A percentile compares a stretch with the other conserved stretches of the same genome.
These are phyloP conservation scores for Ichneumon xanthorius DNA, from an alignment of 2,888 invertebrate species.

Conservation along the genomic window DNA sequence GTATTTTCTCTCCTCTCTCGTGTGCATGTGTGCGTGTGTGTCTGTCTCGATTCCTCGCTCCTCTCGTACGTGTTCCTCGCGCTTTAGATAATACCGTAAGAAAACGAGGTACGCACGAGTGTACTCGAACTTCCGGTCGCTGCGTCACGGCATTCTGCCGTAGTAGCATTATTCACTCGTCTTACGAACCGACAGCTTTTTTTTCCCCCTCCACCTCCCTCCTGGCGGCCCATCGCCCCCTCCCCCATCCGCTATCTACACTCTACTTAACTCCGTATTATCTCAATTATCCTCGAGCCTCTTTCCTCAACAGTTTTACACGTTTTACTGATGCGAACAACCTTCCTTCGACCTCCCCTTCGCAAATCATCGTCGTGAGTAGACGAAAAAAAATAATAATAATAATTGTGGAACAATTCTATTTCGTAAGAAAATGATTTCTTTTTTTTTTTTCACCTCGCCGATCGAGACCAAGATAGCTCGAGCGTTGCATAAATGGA, in stretches of 20 bases:
- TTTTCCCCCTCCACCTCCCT: neutral
- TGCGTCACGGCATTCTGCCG: conserved; percentile 42
- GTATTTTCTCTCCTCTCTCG: neutral
- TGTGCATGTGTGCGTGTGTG: no score
- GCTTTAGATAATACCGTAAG: conserved; percentile 34
- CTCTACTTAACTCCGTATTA: conserved; percentile 44
- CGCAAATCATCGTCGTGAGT: neutral
- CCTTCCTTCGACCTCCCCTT: conserved; percentile 6
- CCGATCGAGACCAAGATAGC: no score
- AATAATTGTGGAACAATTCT: neutral
- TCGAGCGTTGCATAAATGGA: no score
- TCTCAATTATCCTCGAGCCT: conserved; percentile 34
- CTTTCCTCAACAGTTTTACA: neutral
- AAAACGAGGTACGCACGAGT: conserved; percentile 13
- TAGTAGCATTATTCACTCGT: conserved; percentile 10
- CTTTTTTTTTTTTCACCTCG: neutral
- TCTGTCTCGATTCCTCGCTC: conserved; percentile 6
- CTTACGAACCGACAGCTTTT: conserved; percentile 27
- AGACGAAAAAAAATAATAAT: neutral
- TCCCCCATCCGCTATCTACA: conserved; percentile 16
- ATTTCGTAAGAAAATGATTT: neutral
- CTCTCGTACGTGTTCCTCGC: neutral
- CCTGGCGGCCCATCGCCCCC: neutral
- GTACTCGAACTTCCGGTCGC: conserved; percentile 35
- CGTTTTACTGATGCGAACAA: conserved; percentile 9